A percentile compares a stretch with the other conserved stretches of the same genome.
Evolutionary conservation across 2,888 invertebrate species (phyloP).

Genomic region (Apamea monoglypha): DNA sequence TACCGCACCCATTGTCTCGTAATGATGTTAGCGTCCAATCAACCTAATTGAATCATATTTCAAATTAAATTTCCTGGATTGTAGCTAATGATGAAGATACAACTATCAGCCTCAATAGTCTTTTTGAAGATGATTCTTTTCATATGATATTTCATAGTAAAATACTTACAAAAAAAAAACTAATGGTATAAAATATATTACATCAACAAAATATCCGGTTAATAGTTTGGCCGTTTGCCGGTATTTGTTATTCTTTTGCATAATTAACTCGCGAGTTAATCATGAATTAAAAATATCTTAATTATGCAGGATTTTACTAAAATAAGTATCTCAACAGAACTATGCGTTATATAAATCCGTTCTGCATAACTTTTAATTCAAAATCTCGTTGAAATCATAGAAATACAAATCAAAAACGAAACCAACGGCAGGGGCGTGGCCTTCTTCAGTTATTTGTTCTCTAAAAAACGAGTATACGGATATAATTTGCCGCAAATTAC

Average conservation of each 20-base stretch:
- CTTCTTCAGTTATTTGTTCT: conserved; percentile 66
- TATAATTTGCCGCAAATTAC: conserved; percentile 23
- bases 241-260: conserved; percentile 33
- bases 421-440: conserved; percentile 79
- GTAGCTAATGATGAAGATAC: not conserved
- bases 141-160: not conserved
- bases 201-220: conserved; percentile 4
- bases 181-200: not conserved
- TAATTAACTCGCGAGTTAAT: conserved; percentile 29
- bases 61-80: conserved; percentile 11
- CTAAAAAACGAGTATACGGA: conserved; percentile 1
- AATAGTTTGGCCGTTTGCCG: conserved; percentile 21
- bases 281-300: conserved; percentile 50
- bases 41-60: not conserved
- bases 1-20: conserved; percentile 7
- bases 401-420: conserved; percentile 63
- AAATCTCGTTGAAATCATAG: conserved; percentile 52
- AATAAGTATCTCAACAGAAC: not conserved
- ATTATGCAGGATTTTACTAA: not conserved
- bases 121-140: not conserved
- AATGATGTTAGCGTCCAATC: not conserved
- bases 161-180: not conserved
- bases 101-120: conserved; percentile 6
- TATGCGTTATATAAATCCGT: not conserved
- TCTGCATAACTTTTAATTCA: conserved; percentile 50